phyloP scores from a whole-genome alignment of 2,113 vertebrate species.

The Pachycephala philippinensis region DNA sequence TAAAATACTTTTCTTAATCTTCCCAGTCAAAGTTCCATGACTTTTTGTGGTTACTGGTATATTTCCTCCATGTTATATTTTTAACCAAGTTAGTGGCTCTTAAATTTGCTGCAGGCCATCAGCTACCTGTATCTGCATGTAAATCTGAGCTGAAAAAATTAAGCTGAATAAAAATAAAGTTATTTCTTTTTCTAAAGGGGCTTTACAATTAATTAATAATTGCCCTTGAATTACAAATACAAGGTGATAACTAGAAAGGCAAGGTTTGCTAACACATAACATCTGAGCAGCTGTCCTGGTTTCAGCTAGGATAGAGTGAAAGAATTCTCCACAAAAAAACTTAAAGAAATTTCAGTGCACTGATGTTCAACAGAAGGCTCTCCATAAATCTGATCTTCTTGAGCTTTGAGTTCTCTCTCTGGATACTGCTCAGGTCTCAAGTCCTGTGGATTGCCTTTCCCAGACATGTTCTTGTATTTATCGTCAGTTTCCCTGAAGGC shows the following conservation, averaged over 20 bases:
- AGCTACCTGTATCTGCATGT: not conserved
- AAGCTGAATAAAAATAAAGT: not conserved
- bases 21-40: not conserved
- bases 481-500: not conserved
- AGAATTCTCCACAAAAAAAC: not conserved
- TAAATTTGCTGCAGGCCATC: not conserved
- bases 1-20: conserved; percentile 14
- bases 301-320: not conserved
- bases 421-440: not conserved
- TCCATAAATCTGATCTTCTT: not conserved
- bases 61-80: not conserved
- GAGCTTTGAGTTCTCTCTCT: not conserved
- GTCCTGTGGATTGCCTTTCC: not conserved
- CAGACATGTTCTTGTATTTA: not conserved
- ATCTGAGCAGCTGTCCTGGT: not conserved
- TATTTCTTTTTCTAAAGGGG: not conserved
- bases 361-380: not conserved
- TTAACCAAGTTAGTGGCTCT: not conserved
- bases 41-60: conserved; percentile 5
- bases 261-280: not conserved
- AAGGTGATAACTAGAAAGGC: not conserved
- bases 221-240: not conserved
- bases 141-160: not conserved
- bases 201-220: not conserved
- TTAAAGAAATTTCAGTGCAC: not conserved